These are phyloP conservation scores for Darevskia mixta DNA, from an alignment of 2,797 vertebrate genomes.

Conservation along the genomic window DNA sequence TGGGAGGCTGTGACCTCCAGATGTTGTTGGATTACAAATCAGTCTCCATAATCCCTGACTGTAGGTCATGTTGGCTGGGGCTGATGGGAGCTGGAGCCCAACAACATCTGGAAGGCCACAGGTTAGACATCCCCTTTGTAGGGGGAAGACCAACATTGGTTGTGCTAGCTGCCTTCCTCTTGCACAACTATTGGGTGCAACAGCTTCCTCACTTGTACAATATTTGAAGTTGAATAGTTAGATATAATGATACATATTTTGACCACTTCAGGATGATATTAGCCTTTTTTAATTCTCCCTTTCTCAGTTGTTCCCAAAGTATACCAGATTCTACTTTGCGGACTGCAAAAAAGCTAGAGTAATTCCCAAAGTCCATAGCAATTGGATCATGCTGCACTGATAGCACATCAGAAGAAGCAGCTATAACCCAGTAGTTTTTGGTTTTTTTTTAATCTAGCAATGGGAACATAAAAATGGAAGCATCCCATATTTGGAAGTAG, in stretches of 20 bases:
- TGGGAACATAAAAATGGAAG: not conserved
- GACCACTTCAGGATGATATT: not conserved
- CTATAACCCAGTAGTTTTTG: not conserved
- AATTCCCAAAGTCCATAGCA: not conserved
- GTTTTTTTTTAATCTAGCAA: not conserved
- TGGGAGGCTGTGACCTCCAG: no score
- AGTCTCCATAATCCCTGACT: no score
- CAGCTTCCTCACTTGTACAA: not conserved
- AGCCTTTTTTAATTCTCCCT: not conserved
- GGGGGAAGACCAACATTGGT: no score
- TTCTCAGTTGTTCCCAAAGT: not conserved
- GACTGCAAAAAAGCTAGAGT: not conserved
- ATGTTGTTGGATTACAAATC: no score
- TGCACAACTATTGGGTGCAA: no score
- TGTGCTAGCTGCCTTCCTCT: no score
- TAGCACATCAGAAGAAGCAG: not conserved
- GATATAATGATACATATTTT: not conserved
- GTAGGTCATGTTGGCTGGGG: no score
- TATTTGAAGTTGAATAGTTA: not conserved
- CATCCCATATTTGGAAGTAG: not conserved
- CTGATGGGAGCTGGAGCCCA: no score
- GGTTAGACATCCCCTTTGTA: no score
- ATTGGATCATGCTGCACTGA: not conserved
- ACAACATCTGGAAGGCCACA: no score
- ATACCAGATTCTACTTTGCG: not conserved